Evolutionary conservation across 2,797 vertebrate species (phyloP).

Genomic region (Danio albolineatus): DNA sequence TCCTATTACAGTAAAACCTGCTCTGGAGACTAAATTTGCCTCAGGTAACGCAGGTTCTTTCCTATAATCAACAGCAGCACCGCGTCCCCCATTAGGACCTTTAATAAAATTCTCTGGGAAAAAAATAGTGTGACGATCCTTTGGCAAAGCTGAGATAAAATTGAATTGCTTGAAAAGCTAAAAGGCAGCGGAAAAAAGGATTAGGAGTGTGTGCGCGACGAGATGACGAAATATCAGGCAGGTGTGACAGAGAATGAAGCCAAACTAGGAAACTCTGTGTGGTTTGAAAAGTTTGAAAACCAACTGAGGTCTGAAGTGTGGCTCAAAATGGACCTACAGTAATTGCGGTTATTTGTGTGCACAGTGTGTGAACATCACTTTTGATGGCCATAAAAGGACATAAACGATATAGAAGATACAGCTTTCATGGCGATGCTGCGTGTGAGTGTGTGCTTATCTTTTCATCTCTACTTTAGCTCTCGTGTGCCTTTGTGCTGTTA

Average conservation of each 20-base stretch:
- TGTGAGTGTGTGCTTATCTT: constrained; percentile 54
- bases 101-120: constrained; percentile 37
- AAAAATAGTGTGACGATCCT: neutral
- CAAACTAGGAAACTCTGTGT: constrained; percentile 16
- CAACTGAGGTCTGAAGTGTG: neutral
- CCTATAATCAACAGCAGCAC: constrained; percentile 47
- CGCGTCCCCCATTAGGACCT: constrained; percentile 35
- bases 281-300: constrained; percentile 22
- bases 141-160: constrained; percentile 28
- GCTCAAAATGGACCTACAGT: neutral
- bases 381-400: neutral
- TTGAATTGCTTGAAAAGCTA: constrained; percentile 26
- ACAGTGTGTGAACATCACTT: constrained; percentile 1
- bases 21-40: constrained; percentile 55
- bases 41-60: constrained; percentile 53
- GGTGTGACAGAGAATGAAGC: constrained; percentile 24
- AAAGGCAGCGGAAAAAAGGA: constrained; percentile 38
- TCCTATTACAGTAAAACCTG: constrained; percentile 56
- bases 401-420: constrained; percentile 5
- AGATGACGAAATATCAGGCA: constrained; percentile 21
- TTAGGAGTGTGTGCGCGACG: constrained; percentile 9
- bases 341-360: constrained; percentile 10
- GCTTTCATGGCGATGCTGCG: constrained; percentile 8
- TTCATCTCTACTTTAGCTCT: constrained; percentile 28
- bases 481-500: constrained; percentile 59